Evolutionary conservation across 2,888 invertebrate species (phyloP).

Genomic region (Lobophora halterata): DNA sequence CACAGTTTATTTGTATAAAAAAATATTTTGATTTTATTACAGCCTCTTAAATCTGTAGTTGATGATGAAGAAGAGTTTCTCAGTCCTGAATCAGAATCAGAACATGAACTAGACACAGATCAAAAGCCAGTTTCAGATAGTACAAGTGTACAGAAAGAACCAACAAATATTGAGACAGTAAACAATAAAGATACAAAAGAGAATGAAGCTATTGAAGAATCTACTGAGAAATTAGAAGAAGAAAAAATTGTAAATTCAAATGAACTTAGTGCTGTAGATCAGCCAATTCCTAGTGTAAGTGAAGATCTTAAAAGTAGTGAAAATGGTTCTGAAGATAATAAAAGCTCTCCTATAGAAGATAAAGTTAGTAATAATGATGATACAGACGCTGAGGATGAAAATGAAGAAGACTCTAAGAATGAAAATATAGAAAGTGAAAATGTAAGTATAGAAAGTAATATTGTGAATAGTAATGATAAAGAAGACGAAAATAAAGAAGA

Average conservation of each 20-base stretch:
- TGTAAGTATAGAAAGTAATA: constrained; percentile 26
- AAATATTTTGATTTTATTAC: constrained; percentile 8
- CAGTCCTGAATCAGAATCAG: constrained; percentile 71
- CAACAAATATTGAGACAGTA: constrained; percentile 8
- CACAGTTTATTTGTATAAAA: not conserved
- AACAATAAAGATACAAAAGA: constrained; percentile 15
- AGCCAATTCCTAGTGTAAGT: constrained; percentile 15
- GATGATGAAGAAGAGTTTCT: constrained; percentile 75
- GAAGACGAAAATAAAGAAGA: constrained; percentile 34
- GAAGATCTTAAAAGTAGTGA: constrained; percentile 14
- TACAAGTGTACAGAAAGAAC: constrained; percentile 19
- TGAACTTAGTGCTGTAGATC: constrained; percentile 3
- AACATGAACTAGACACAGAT: constrained; percentile 54
- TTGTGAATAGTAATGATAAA: constrained; percentile 41
- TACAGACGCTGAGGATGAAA: constrained; percentile 19
- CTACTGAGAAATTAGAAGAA: constrained; percentile 15
- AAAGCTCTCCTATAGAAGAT: constrained; percentile 24
- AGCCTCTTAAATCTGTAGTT: constrained; percentile 49
- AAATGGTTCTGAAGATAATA: constrained; percentile 12
- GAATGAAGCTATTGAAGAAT: constrained; percentile 8
- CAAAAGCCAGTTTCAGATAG: constrained; percentile 26
- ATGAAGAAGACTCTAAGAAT: constrained; percentile 46
- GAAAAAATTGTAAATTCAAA: constrained; percentile 11
- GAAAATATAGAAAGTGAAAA: constrained; percentile 26
- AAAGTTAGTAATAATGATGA: constrained; percentile 19